Conservation (phyloP, 1,140 invertebrate genomes). For the Tachypleus tridentatus region DNA sequence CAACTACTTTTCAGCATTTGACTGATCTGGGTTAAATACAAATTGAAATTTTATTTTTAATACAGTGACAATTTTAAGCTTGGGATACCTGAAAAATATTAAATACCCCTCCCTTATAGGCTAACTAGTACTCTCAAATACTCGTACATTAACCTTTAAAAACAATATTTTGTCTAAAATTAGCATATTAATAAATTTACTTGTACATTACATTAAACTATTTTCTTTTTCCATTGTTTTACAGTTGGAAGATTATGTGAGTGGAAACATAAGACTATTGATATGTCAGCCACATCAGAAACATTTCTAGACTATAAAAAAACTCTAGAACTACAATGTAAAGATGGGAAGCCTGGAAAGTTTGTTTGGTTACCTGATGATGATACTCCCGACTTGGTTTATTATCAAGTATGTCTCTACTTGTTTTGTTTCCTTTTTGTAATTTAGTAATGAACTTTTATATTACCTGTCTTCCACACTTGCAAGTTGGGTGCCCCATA, state of each 20-base stretch:
- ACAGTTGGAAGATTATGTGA: conserved; percentile 55
- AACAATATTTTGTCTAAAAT: background rate
- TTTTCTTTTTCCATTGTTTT: background rate
- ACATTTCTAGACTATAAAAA: conserved; percentile 78
- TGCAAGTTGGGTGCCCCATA: background rate
- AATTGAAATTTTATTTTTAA: no score
- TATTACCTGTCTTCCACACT: background rate
- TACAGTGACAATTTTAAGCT: no score
- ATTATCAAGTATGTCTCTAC: conserved; percentile 59
- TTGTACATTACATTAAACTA: background rate
- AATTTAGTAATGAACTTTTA: background rate
- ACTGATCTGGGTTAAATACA: no score
- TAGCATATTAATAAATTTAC: background rate
- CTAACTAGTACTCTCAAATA: no score
- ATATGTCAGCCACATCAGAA: conserved; percentile 58
- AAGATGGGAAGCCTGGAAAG: conserved; percentile 66
- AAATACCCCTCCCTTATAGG: no score
- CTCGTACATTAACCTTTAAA: no score
- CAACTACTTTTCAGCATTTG: no score
- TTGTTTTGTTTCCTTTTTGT: background rate
- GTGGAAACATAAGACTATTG: conserved; percentile 58
- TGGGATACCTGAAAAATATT: no score
- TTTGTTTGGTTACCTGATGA: conserved; percentile 76
- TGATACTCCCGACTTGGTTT: conserved; percentile 77
- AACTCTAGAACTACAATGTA: conserved; percentile 64